Evolutionary conservation across 2,888 invertebrate species (phyloP), one percentile per base, ranked within the genome.

Genomic region (Idaea dimidiata): DNA sequence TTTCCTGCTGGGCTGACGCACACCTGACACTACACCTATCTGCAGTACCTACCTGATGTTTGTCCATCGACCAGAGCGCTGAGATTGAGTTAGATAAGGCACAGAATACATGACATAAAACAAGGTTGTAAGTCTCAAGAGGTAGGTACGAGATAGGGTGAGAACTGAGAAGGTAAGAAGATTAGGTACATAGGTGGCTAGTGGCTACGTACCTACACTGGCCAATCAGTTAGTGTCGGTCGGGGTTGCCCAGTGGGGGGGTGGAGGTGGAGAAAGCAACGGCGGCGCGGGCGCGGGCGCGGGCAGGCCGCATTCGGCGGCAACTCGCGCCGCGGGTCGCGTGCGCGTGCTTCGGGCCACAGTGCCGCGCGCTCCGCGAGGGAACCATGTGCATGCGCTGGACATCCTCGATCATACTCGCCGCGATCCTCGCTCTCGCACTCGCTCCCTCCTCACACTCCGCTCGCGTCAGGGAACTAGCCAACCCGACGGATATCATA

Each of bases 181-280:
- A 24, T 24, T 24, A 24, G 24, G n/a, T 53, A n/a, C n/a, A n/a
- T n/a, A 53, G 14, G 14, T 53, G 6, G 3, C 53, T 53, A 53
- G 1, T 53, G 6, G 1, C 1, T 53, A 53, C 6, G 3, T n/a
- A 16, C 53, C 6, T 53, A 53, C 24, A 24, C 5, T 24, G 24
- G 3, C 24, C 24, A 24, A 24, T 3, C 24, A 3, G 24, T 24
- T 24, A 5, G 17, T 6, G 53, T 56, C 18, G 56, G 56, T 56
- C 10, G 56, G 14, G 56, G 18, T 43, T 43, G 56, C 18, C 17
- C 17, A 56, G 56, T 56, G 56, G 17, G 56, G 17, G 56, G 56
- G 5, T 14, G 83, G 75, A 80, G 74, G 82, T 81, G 83, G 91
- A 84, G 91, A 91, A 92, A 92, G 91, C 89, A 69, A 80, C 82